Evolutionary conservation across 2,888 invertebrate species (phyloP), one percentile per base, ranked within the genome.

Genomic region (Onthophagus sagittarius): DNA sequence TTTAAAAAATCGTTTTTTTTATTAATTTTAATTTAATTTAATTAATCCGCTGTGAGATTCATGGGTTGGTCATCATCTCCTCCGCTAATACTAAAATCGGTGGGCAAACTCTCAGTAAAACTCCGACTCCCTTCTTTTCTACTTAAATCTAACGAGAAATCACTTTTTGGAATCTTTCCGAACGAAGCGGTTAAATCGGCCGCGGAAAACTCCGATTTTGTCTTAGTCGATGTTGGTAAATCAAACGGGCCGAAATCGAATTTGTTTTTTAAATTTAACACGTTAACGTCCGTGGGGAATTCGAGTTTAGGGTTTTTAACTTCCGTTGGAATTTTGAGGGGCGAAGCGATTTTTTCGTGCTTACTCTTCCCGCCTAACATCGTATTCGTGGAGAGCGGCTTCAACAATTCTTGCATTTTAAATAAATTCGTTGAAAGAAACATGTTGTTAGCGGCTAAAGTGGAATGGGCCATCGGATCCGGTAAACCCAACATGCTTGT

Each of bases 401-500:
- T 90, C 75, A 91, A 84, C 64, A 87, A 79, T 80, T 91, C 90
- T 81, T 92, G 92, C 87, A 93, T 91, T 85, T 93, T 93, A 77
- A 93, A 88, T 75, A 92, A 83, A 76, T 85, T 85, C 53, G 92
- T 91, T 5, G 93, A 90, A 79, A 94, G 87, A 77, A 94, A 94
- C 88, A 94, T 92, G 81, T 93, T 94, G 79, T 92, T 92, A 0
- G 93, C 92, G 6, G 92, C 91, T 77, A 93, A 85, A 32, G 92
- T 92, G 9, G 92, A 90, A 81, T 93, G 92, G 0, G 93, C 91
- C 86, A 94, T 88, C 0, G 93, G 92, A 84, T 94, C 94, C 0
- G 93, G 92, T 78, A 92, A 90, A 4, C 90, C 90, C 53, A 91
- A 85, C 71, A 91, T 86, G 65, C 88, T 83, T 15, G 88, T 89